Evolutionary conservation across 2,797 vertebrate genomes (phyloP), one percentile per base, ranked within the genome.

Genomic region (Hoplostethus atlanticus): DNA sequence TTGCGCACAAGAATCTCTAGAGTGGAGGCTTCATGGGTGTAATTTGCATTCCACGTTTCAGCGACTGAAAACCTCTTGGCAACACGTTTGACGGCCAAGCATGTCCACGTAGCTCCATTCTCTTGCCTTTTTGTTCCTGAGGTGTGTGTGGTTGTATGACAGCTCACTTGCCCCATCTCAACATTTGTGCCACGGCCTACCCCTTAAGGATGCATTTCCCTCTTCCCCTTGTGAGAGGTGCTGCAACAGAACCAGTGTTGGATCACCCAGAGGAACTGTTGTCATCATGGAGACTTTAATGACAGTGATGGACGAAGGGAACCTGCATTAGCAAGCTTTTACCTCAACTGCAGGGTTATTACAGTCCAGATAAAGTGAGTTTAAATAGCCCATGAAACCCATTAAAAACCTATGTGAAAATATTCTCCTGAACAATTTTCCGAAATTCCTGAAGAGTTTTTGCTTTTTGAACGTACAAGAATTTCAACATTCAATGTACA

Each of bases 41-140:
- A 72, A 84, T 83, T 84, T 87, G 63, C 79, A 87, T 83, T 85
- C 84, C 84, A 71, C 72, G 76, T 84, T 68, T 75, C 68, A 57
- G 59, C 36, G 13, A 17, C 71, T 0, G 21, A 47, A 79, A 83
- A 71, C 52, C 70, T 68, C 53, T 55, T 47, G 69, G 47, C 65
- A 36, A 53, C 38, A 36, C 54, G 61, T 62, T 28, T 62, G 64
- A 70, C 21, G 5, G 51, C 67, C 68, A 71, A 52, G 61, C 61
- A 51, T 68, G 36, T 77, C 76, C 25, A 0, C 12, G 44, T 61
- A 58, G 82, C 67, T 73, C 73, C 30, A 7, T 77, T 79, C 34
- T 66, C 59, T 51, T 70, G 21, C 6, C 7, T 0, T 13, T 44
- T 48, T 66, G 50, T 59, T 10, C 4, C 34, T 4, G 47, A 64